phyloP scores from a whole-genome alignment of 2,113 vertebrate species.

The Neolamprologus hecqui region DNA sequence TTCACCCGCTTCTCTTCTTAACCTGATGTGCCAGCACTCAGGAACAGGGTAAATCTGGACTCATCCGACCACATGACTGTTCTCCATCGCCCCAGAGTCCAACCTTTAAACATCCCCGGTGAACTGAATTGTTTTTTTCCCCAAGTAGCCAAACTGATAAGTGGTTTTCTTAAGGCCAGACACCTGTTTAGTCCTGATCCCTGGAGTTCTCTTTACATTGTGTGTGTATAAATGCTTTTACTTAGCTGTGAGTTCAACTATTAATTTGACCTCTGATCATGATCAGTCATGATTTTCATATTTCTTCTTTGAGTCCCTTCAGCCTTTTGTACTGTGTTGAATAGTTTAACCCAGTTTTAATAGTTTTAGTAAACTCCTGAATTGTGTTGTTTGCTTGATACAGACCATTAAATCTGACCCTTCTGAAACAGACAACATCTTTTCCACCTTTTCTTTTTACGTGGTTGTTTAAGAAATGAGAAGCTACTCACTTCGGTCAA shows the following conservation, averaged over 20 bases:
- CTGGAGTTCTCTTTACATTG: not conserved
- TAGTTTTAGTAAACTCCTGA: not conserved
- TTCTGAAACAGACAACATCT: not conserved
- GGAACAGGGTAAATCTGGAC: not conserved
- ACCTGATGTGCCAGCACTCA: not conserved
- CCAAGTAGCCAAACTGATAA: not conserved
- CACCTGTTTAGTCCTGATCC: not conserved
- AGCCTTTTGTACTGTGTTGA: not conserved
- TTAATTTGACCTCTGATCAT: not conserved
- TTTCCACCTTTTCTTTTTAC: not conserved
- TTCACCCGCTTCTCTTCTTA: not conserved
- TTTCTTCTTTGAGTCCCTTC: not conserved
- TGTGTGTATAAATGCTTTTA: not conserved
- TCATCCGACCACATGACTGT: not conserved
- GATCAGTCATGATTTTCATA: rapidly evolving
- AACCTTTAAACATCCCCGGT: not conserved
- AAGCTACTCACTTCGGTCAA: rapidly evolving
- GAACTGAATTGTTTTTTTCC: not conserved
- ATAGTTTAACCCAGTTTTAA: not conserved
- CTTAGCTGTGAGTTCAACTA: not conserved
- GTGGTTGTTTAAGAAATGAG: not conserved
- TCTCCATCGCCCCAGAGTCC: not conserved
- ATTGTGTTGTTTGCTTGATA: not conserved
- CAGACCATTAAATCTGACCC: not conserved
- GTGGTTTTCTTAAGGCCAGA: not conserved